Base-by-base conservation (phyloP, 64 coral and sea anemone species). In the Montipora capricornis region DNA sequence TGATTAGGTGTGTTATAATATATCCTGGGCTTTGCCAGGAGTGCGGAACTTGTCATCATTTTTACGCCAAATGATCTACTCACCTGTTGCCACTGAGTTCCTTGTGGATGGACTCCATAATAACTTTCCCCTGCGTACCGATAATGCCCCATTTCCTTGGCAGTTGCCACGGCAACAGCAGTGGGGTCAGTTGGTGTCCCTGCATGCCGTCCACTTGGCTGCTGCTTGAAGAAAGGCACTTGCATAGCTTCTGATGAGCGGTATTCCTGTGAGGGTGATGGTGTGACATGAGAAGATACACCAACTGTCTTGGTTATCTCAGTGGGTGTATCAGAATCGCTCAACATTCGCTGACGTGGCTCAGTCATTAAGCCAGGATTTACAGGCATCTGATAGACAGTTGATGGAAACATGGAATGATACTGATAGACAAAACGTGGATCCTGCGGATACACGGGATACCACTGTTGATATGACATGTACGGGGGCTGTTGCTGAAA, bases 41-140 rank as follows among this genome's bases (percentile, higher is more conserved):
- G 37, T 37, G 37, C 2, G 37, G 37, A 37, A 37, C 37, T 64
- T 64, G 60, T 64, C 16, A 64, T 64, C 16, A 64, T 16, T 64
- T 64, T 64, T 64, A 71, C 17, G 68, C 20, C 20, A n/a, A 19
- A 71, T 20, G 20, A 20, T 14, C 3, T 2, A 79, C 96, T 82
- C 69, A 98, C 96, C 55, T 77, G 96, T 77, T 98, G 96, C 96
- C 96, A 97, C 19, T 97, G 96, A 7, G 96, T 97, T 10, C 96
- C 96, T n/a, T 89, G 91, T 60, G 96, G 96, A 64, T 95, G 93
- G 3, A 89, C 93, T 7, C 96, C 96, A 92, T 94, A 95, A 61
- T 89, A 95, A 76, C 93, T 87, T 49, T 98, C 96, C 15, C 85
- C 74, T 17, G 93, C 71, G 37, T 92, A 98, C 22, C 81, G 62